These are phyloP conservation scores for Micropterix aruncella DNA, from an alignment of 2,888 invertebrate genomes.

Conservation along the genomic window DNA sequence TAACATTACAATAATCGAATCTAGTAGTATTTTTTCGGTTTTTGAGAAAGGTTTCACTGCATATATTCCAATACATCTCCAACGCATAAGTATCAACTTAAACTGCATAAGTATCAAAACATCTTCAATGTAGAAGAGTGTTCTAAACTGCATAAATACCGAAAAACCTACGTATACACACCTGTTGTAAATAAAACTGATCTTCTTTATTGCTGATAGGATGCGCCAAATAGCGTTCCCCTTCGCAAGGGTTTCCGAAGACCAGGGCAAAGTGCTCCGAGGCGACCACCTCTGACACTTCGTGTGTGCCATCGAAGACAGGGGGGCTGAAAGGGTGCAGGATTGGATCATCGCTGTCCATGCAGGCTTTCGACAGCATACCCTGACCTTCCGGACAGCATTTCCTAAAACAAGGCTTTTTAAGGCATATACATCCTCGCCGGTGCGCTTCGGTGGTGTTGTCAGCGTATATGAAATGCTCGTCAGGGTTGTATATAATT, in stretches of 20 bases:
- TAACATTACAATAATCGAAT: too few species aligned
- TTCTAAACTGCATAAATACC: too few species aligned
- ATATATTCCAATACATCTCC: too few species aligned
- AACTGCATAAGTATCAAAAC: too few species aligned
- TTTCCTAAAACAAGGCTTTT: not conserved
- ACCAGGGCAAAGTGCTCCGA: not conserved
- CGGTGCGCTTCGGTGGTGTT: not conserved
- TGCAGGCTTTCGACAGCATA: not conserved
- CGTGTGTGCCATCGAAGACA: not conserved
- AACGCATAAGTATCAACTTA: too few species aligned
- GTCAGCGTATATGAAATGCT: not conserved
- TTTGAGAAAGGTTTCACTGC: too few species aligned
- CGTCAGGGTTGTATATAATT: not conserved
- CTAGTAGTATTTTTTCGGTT: too few species aligned
- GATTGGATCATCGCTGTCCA: not conserved
- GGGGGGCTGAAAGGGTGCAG: not conserved
- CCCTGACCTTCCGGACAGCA: not conserved
- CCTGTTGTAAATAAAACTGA: not conserved
- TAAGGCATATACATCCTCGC: not conserved
- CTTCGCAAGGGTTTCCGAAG: not conserved
- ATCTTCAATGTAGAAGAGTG: too few species aligned
- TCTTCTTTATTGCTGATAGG: not conserved
- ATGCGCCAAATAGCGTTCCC: not conserved
- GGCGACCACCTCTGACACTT: not conserved
- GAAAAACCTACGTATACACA: too few species aligned